A percentile compares a stretch with the other conserved stretches of the same genome.
phyloP scores from a whole-genome alignment of 1,140 invertebrate genomes.

The Hetaerina americana region DNA sequence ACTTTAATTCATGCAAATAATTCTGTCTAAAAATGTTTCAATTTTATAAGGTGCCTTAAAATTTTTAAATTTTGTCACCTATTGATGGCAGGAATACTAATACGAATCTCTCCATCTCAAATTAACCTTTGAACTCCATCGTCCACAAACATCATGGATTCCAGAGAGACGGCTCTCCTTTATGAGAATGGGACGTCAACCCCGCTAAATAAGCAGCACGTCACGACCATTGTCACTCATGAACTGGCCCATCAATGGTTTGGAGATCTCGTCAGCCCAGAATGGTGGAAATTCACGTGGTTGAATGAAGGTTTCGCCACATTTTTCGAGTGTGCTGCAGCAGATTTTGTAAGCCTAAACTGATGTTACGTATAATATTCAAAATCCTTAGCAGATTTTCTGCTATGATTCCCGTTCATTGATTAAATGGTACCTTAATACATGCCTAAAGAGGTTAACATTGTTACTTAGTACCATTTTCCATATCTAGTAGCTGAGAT shows the following conservation, averaged over 20 bases:
- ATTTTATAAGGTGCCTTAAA: too few relatives aligned
- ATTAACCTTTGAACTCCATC: too few relatives aligned
- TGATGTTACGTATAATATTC: slow-evolving; percentile 24
- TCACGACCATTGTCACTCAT: slow-evolving; percentile 40
- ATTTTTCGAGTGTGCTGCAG: slow-evolving; percentile 33
- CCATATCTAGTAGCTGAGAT: too few relatives aligned
- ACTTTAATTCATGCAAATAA: too few relatives aligned
- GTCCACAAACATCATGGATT: too few relatives aligned
- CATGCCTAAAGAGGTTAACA: too few relatives aligned
- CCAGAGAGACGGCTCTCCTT: slow-evolving; percentile 41
- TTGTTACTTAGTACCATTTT: too few relatives aligned
- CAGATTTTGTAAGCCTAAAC: slow-evolving; percentile 33
- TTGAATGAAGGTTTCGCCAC: slow-evolving; percentile 56
- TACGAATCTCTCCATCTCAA: too few relatives aligned
- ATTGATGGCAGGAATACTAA: too few relatives aligned
- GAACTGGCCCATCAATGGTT: slow-evolving; percentile 52
- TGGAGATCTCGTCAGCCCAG: slow-evolving; percentile 49
- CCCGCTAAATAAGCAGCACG: slow-evolving; percentile 32
- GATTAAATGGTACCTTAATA: background rate
- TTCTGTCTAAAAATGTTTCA: too few relatives aligned
- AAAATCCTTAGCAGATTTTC: background rate
- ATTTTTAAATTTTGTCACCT: too few relatives aligned
- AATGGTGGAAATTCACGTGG: slow-evolving; percentile 55
- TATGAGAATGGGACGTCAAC: slow-evolving; percentile 34
- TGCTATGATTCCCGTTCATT: background rate